A percentile compares a stretch with the other conserved stretches of the same genome.
Conservation (phyloP, 2,113 vertebrate genomes). For the Aix galericulata region DNA sequence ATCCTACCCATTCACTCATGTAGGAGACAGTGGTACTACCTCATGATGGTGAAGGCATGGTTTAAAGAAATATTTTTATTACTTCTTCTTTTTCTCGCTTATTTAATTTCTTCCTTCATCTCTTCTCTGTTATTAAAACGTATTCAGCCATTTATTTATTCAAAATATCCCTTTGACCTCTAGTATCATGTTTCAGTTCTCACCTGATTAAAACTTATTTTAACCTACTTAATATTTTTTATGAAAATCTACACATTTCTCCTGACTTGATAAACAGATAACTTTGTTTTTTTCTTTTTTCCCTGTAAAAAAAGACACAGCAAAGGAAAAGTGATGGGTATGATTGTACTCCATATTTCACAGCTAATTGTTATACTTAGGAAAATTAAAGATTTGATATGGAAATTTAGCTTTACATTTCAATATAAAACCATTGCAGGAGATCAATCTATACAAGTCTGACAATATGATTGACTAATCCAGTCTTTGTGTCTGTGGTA, state of each 20-base stretch:
- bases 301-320: not conserved
- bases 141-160: not conserved
- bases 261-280: not conserved
- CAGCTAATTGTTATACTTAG: not conserved
- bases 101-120: not conserved
- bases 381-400: conserved; percentile 2
- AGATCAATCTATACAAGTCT: conserved; percentile 35
- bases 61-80: not conserved
- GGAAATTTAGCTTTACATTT: conserved; percentile 36
- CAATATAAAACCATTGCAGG: conserved; percentile 16
- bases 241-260: not conserved
- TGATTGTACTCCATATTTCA: not conserved
- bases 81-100: not conserved
- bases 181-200: not conserved
- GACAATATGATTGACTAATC: conserved; percentile 60
- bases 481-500: conserved; percentile 33
- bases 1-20: too few species aligned
- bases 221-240: not conserved
- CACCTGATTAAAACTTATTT: not conserved
- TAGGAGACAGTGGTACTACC: not conserved
- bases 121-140: not conserved
- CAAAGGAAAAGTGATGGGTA: not conserved
- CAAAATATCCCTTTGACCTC: not conserved
- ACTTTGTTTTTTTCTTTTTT: not conserved
- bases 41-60: not conserved